A percentile compares a stretch with the other conserved stretches of the same genome.
phyloP scores from a whole-genome alignment of 2,888 invertebrate genomes.

The Therioaphis trifolii region DNA sequence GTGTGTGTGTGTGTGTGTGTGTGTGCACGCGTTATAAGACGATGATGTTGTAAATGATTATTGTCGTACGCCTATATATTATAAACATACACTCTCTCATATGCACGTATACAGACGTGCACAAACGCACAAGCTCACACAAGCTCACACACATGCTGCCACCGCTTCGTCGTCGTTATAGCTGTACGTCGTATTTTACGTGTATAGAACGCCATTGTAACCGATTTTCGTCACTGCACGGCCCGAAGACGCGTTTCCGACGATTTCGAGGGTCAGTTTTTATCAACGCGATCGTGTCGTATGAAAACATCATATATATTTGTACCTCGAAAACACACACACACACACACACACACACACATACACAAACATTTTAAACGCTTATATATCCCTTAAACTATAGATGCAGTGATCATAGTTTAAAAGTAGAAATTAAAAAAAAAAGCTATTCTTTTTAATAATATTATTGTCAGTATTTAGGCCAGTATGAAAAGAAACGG shows the following conservation, averaged over 20 bases:
- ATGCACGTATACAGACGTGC: too few species aligned
- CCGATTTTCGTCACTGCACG: too few species aligned
- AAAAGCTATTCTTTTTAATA: not conserved
- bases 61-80: not conserved
- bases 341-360: not conserved
- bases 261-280: not conserved
- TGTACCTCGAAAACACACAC: too few species aligned
- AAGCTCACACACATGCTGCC: not conserved
- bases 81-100: too few species aligned
- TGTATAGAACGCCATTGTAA: not conserved
- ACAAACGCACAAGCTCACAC: not conserved
- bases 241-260: not conserved
- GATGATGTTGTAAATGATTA: constrained; percentile 32
- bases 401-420: too few species aligned
- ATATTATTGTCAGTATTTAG: not conserved
- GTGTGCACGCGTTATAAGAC: not conserved
- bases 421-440: not conserved
- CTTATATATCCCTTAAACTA: too few species aligned
- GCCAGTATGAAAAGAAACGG: not conserved
- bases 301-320: too few species aligned
- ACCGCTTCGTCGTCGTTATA: not conserved
- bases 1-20: not conserved
- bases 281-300: too few species aligned
- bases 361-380: too few species aligned
- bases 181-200: not conserved